phyloP scores from a whole-genome alignment of 2,888 invertebrate genomes.

The Scaptomyza parva region DNA sequence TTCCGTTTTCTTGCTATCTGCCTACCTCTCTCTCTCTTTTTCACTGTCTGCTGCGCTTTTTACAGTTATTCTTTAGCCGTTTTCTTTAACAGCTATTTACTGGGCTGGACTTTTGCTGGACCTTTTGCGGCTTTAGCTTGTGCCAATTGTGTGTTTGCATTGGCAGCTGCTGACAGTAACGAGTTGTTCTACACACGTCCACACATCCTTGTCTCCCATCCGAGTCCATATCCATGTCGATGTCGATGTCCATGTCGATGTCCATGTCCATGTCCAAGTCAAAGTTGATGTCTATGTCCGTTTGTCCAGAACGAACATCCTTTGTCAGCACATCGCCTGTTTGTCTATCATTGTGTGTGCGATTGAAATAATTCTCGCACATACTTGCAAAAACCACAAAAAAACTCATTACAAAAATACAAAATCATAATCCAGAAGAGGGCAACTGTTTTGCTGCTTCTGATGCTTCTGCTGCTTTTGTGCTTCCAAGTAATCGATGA shows the following conservation, averaged over 20 bases:
- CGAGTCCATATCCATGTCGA: not conserved
- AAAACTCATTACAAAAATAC: slow-evolving; percentile 37
- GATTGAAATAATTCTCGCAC: slow-evolving; percentile 39
- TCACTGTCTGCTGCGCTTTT: slow-evolving; percentile 40
- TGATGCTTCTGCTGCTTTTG: not conserved
- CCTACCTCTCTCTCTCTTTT: not conserved
- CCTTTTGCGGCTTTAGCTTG: slow-evolving; percentile 72
- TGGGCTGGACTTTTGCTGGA: slow-evolving; percentile 50
- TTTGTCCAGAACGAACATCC: slow-evolving; percentile 57
- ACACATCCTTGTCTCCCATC: slow-evolving; percentile 40
- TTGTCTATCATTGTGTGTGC: slow-evolving; percentile 66
- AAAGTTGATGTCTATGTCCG: slow-evolving; percentile 26
- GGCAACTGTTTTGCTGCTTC: slow-evolving; percentile 13
- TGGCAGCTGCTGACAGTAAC: slow-evolving; percentile 78
- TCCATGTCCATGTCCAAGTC: slow-evolving; percentile 31
- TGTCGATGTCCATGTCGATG: slow-evolving; percentile 11
- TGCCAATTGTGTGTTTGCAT: slow-evolving; percentile 78
- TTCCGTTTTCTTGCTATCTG: slow-evolving; percentile 8
- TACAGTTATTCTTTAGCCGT: slow-evolving; percentile 33
- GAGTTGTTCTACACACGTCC: slow-evolving; percentile 78
- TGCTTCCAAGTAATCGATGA: slow-evolving; percentile 59
- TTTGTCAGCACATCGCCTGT: slow-evolving; percentile 77
- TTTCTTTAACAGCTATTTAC: slow-evolving; percentile 47
- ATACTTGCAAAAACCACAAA: slow-evolving; percentile 63
- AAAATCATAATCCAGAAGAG: slow-evolving; percentile 9